A percentile compares a stretch with the other conserved stretches of the same genome.
These are phyloP conservation scores for Nomada fabriciana DNA, from an alignment of 2,888 invertebrate species.

Conservation along the genomic window DNA sequence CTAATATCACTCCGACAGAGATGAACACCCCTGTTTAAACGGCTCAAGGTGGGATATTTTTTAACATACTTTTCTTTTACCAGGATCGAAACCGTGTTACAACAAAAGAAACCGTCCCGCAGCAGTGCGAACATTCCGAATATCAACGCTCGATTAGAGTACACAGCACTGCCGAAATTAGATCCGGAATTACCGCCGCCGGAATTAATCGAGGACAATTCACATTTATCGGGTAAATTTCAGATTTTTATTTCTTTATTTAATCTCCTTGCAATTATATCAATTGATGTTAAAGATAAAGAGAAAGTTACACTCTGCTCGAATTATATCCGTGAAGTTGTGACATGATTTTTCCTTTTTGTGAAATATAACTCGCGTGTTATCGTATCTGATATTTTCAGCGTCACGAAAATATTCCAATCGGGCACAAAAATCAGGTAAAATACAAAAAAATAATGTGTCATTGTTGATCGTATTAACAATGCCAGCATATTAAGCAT, in stretches of 20 bases:
- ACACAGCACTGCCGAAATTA: conserved; percentile 83
- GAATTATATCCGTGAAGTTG: conserved; percentile 4
- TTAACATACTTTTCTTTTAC: conserved; percentile 7
- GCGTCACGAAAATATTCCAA: conserved; percentile 71
- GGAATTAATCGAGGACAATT: conserved; percentile 70
- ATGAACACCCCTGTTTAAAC: not conserved
- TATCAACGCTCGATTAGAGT: conserved; percentile 83
- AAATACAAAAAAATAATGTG: conserved; percentile 53
- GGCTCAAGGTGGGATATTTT: not conserved
- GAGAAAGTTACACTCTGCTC: not conserved
- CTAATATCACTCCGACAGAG: no score
- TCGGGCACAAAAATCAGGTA: conserved; percentile 75
- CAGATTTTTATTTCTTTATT: not conserved
- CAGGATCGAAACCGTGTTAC: conserved; percentile 84
- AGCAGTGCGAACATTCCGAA: conserved; percentile 80
- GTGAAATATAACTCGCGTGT: conserved; percentile 28
- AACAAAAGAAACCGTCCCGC: conserved; percentile 81
- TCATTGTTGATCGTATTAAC: conserved; percentile 10
- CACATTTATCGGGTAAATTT: conserved; percentile 75
- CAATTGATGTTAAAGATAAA: no score
- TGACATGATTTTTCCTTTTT: not conserved
- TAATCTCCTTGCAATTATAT: not conserved
- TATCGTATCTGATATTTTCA: conserved; percentile 74
- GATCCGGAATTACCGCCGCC: conserved; percentile 81
- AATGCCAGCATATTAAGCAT: conserved; percentile 52